Evolutionary conservation across 1,140 invertebrate genomes (phyloP).

Genomic region (Diachasmimorpha longicaudata): DNA sequence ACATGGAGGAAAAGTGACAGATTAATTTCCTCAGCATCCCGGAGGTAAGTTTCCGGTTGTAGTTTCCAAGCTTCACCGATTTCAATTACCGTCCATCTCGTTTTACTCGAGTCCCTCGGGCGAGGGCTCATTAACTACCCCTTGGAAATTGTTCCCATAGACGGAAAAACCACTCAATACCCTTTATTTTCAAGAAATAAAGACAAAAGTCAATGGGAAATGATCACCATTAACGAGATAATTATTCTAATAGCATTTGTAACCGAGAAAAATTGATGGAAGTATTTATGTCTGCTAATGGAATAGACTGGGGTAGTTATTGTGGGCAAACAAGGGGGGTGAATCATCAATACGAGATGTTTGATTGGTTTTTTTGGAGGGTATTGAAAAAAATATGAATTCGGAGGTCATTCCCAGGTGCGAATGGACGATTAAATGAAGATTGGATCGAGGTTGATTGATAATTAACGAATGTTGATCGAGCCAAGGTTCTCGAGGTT

Average conservation of each 20-base stretch:
- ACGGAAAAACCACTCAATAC: neutral
- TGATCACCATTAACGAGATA: neutral
- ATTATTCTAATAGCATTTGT: neutral
- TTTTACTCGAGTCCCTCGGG: neutral
- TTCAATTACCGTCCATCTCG: neutral
- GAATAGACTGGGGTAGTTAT: neutral
- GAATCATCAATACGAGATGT: neutral
- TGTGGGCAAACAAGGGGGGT: neutral
- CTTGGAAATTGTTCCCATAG: neutral
- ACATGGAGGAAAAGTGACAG: neutral
- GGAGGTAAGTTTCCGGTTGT: neutral
- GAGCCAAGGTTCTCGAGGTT: no score
- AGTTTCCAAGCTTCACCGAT: neutral
- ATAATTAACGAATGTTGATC: no score
- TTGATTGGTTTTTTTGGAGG: neutral
- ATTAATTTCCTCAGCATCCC: neutral
- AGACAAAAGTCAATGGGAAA: neutral
- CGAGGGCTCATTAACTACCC: neutral
- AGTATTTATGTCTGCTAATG: neutral
- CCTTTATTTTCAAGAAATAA: neutral
- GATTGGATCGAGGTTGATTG: no score
- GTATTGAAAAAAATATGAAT: neutral
- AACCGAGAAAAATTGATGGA: neutral
- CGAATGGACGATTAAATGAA: no score
- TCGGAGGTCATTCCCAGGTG: no score